Conservation (phyloP, 1,140 invertebrate species). For the Yoshiicerus persimilis region DNA sequence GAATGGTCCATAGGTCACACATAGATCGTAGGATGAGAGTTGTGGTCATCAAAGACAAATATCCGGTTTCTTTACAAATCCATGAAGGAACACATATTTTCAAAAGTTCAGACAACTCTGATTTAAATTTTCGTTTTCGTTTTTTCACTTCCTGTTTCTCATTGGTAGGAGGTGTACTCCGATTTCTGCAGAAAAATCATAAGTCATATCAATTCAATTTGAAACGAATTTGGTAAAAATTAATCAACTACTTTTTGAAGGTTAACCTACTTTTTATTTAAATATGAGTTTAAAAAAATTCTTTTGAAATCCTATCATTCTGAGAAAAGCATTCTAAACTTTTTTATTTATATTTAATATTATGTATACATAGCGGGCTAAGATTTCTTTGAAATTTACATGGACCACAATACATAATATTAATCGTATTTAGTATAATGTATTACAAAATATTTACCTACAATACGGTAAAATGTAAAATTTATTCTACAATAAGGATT, state of each 20-base stretch:
- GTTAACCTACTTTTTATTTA: no score
- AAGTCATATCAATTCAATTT: neutral
- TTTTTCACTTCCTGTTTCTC: neutral
- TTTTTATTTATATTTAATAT: no score
- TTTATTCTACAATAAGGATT: neutral
- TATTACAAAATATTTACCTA: neutral
- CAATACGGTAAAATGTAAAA: neutral
- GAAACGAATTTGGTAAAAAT: no score
- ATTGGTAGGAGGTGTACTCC: neutral
- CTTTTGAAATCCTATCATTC: no score
- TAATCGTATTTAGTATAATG: no score
- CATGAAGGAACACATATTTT: conserved; percentile 81
- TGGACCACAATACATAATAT: no score
- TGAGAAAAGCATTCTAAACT: no score
- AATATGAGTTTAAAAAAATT: no score
- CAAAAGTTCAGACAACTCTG: conserved; percentile 61
- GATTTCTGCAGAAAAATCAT: neutral
- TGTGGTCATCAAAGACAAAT: conserved; percentile 75
- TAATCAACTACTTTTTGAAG: no score
- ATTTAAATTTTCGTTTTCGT: neutral
- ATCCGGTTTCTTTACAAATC: conserved; percentile 72
- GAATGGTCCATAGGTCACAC: conserved; percentile 97
- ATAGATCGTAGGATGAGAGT: conserved; percentile 83
- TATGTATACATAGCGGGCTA: no score
- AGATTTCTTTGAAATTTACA: no score